Conservation (phyloP, 2,797 vertebrate species). For the Podarcis lilfordi region DNA sequence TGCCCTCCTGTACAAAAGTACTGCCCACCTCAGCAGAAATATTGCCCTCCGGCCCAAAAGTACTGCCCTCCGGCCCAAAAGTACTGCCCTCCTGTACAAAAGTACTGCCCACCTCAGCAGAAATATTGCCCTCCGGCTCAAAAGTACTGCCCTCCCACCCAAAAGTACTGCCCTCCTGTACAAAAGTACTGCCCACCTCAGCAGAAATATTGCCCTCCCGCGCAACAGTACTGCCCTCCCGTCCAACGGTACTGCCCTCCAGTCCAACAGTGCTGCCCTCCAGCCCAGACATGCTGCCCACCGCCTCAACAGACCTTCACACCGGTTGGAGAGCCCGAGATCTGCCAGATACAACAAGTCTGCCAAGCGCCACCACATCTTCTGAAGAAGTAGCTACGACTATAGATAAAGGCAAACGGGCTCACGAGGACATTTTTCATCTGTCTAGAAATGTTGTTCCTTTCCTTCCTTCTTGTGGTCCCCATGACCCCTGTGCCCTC, state of each 20-base stretch:
- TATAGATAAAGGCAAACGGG: neutral
- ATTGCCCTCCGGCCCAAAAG: neutral
- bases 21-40: neutral
- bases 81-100: fast-evolving
- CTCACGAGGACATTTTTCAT: neutral
- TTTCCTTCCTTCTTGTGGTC: neutral
- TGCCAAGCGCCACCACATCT: neutral
- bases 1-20: neutral
- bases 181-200: neutral
- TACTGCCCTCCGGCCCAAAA: fast-evolving
- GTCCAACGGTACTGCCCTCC: neutral
- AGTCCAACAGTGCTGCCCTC: constrained; percentile 13
- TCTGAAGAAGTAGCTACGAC: constrained; percentile 3
- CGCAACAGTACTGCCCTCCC: neutral
- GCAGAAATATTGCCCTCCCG: neutral
- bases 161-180: neutral
- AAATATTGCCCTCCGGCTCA: fast-evolving
- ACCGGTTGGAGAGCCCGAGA: neutral
- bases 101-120: neutral
- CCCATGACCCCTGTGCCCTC: neutral
- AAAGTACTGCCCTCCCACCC: neutral
- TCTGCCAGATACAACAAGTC: neutral
- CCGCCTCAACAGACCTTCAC: constrained; percentile 25
- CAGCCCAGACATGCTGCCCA: neutral
- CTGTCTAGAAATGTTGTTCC: neutral